These are phyloP conservation scores for Standfussiana lucernea DNA, from an alignment of 2,888 invertebrate genomes.

Conservation along the genomic window DNA sequence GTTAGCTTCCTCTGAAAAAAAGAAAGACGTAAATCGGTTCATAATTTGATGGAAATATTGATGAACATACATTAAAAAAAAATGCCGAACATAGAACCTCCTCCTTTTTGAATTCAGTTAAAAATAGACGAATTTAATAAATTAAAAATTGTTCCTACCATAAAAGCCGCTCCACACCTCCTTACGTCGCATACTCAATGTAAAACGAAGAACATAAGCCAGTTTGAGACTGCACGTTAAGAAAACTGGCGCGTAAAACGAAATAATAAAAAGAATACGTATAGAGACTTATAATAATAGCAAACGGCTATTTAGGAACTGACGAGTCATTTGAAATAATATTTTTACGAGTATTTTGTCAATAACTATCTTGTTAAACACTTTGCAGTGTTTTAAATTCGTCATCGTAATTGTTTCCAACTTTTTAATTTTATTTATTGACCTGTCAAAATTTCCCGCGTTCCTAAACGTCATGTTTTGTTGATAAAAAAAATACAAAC, in stretches of 20 bases:
- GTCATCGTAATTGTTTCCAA: not conserved
- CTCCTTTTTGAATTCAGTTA: too few relatives aligned
- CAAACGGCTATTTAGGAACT: constrained; percentile 26
- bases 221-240: constrained; percentile 81
- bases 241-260: constrained; percentile 75
- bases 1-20: too few relatives aligned
- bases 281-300: constrained; percentile 32
- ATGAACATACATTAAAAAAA: too few relatives aligned
- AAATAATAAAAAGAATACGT: constrained; percentile 61
- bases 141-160: not conserved
- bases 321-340: not conserved
- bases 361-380: not conserved
- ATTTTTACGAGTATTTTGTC: constrained; percentile 2
- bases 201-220: constrained; percentile 80
- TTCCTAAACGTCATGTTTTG: constrained; percentile 8
- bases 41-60: too few relatives aligned
- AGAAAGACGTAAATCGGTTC: too few relatives aligned
- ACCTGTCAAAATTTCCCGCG: constrained; percentile 39
- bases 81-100: too few relatives aligned
- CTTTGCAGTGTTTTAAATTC: not conserved
- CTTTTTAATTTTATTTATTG: not conserved
- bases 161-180: constrained; percentile 64
- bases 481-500: not conserved
- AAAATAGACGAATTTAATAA: not conserved
- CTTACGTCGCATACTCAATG: constrained; percentile 67